Base-by-base conservation (phyloP, 2,888 invertebrate species). In the Microplitis deprimator region DNA sequence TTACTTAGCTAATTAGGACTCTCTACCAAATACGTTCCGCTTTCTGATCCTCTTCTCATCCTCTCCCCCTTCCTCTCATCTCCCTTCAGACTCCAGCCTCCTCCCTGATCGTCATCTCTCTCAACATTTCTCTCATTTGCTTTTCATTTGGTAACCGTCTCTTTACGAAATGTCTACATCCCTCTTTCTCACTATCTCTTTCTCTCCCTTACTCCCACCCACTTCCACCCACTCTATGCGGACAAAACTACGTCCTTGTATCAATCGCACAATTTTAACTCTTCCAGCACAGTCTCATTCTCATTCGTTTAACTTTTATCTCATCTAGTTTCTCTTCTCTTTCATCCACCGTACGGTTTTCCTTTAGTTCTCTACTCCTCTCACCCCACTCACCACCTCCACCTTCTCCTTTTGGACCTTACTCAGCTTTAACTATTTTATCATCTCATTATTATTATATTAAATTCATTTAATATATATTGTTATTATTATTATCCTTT, bases 1-100 rank as follows among this genome's bases (percentile, higher is more conserved):
- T 89, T 89, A 89, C 89, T 89, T 88, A 89, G 89, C 89, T 89
- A 89, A 89, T 89, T 89, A 89, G 87, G 84, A 78, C 83, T 81
- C 78, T 80, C 78, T 80, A 71, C 77, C 73, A 72, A 67, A 73
- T 73, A 69, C 68, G 75, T 65, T 75, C 69, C 68, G 6, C 20
- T 65, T 65, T 65, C 65, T 65, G 65, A 65, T 65, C 65, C 65
- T 65, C 20, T 38, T 65, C 65, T 65, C 50, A 50, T 50, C 67
- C 68, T 76, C 72, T n/a, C 40, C 72, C 71, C 77, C 71, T 50
- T 10, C 3, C 10, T 67, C 60, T 65, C 71, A 38, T 68, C 6
- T 59, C 59, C 59, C 59, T 17, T 50, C 40, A 61, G 70, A 4
- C 29, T 29, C 29, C 29, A 29, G 29, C 29, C 29, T 29, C 29